A percentile compares a stretch with the other conserved stretches of the same genome.
These are phyloP conservation scores for Dinocampus coccinellae DNA, from an alignment of 2,888 invertebrate species.

Conservation along the genomic window DNA sequence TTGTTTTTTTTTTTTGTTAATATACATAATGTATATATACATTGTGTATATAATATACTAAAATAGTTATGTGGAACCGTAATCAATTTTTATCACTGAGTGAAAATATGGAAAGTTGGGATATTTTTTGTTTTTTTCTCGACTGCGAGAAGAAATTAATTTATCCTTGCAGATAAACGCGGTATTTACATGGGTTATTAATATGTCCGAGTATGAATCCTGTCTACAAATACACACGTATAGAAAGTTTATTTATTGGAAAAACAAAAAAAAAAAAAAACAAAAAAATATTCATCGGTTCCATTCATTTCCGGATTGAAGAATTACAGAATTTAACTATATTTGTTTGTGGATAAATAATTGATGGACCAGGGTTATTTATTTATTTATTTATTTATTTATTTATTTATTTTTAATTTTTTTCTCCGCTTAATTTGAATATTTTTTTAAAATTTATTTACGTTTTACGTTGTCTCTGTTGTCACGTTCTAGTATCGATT, in stretches of 20 bases:
- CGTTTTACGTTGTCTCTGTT: neutral
- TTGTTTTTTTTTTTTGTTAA: too few species aligned
- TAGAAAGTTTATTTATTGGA: too few species aligned
- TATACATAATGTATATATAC: neutral
- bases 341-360: neutral
- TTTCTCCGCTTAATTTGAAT: neutral
- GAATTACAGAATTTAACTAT: neutral
- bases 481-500: slow-evolving; percentile 32
- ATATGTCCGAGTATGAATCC: neutral
- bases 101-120: slow-evolving; percentile 21
- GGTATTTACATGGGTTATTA: slow-evolving; percentile 24
- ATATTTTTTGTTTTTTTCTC: neutral
- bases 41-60: neutral
- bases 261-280: too few species aligned
- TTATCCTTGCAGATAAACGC: neutral
- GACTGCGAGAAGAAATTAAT: neutral
- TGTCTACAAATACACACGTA: slow-evolving; percentile 11
- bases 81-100: slow-evolving; percentile 2
- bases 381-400: neutral
- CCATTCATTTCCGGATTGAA: too few species aligned
- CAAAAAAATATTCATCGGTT: too few species aligned
- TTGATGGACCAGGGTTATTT: neutral
- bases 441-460: neutral
- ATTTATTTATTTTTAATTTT: neutral
- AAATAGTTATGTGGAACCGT: neutral